Percentiles rank a stretch among this genome's conserved stretches.
Evolutionary conservation across 2,888 invertebrate species (phyloP).

Genomic region (Eupithecia subumbrata): DNA sequence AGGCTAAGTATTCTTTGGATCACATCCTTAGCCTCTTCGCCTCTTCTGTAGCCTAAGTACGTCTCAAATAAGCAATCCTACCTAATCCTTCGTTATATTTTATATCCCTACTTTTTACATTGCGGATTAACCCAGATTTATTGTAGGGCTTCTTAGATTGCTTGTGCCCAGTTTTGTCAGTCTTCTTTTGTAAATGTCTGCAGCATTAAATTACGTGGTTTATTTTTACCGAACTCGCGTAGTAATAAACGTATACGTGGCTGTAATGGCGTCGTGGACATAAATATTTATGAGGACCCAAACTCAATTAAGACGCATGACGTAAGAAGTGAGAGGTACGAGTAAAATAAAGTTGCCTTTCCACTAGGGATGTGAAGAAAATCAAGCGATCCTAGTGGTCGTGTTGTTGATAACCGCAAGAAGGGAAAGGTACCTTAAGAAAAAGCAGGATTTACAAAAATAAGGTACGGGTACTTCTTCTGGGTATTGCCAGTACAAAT

Average conservation of each 20-base stretch:
- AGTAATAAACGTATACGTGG: neutral
- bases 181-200: neutral
- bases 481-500: neutral
- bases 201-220: neutral
- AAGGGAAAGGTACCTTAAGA: neutral
- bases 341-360: neutral
- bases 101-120: neutral
- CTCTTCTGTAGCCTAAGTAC: neutral
- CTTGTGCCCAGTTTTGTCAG: neutral
- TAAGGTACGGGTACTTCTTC: neutral
- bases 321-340: neutral
- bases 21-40: too few relatives aligned
- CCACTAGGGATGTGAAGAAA: neutral
- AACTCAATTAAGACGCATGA: conserved; percentile 22
- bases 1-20: too few relatives aligned
- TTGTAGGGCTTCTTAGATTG: neutral
- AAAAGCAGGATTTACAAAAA: neutral
- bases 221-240: neutral
- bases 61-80: neutral
- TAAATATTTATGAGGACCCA: conserved; percentile 29
- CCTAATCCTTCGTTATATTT: conserved; percentile 1
- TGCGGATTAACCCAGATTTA: neutral
- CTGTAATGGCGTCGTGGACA: conserved; percentile 18
- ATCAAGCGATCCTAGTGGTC: neutral
- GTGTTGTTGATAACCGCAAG: neutral